phyloP scores from a whole-genome alignment of 2,113 vertebrate genomes.

The Hucho hucho region DNA sequence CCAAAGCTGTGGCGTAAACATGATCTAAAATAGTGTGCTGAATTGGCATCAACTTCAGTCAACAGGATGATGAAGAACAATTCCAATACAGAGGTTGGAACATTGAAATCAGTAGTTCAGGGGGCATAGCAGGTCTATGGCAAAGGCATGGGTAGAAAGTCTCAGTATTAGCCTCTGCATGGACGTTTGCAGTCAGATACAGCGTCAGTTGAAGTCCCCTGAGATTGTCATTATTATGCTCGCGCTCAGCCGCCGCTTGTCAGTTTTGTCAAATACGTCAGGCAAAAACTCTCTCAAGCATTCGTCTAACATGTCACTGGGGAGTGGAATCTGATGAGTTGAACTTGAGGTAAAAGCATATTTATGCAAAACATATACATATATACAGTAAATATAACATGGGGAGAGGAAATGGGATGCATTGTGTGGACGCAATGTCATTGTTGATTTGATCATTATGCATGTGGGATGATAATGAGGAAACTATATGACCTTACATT shows the following conservation, averaged over 20 bases:
- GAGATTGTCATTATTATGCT: constrained; percentile 20
- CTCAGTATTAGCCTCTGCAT: no score
- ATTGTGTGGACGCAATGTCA: not conserved
- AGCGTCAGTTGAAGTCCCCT: constrained; percentile 4
- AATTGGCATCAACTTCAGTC: no score
- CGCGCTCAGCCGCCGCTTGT: not conserved
- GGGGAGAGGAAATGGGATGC: not conserved
- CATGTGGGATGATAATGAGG: not conserved
- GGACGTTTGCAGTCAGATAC: no score
- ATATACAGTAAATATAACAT: no score
- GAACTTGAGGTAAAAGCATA: constrained; percentile 19
- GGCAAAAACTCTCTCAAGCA: not conserved
- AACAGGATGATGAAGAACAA: no score
- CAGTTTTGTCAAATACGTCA: constrained; percentile 4
- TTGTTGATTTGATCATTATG: not conserved
- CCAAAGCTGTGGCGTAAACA: no score
- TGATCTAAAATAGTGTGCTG: no score
- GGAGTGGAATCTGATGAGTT: not conserved
- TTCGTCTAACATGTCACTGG: constrained; percentile 7
- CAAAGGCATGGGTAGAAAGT: no score
- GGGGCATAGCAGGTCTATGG: no score
- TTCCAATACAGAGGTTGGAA: no score
- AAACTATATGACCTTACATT: not conserved
- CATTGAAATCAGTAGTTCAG: not conserved
- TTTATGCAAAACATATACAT: constrained; percentile 10